A percentile compares a stretch with the other conserved stretches of the same genome.
phyloP scores from a whole-genome alignment of 2,113 vertebrate species.

The Ploceus nigricollis region DNA sequence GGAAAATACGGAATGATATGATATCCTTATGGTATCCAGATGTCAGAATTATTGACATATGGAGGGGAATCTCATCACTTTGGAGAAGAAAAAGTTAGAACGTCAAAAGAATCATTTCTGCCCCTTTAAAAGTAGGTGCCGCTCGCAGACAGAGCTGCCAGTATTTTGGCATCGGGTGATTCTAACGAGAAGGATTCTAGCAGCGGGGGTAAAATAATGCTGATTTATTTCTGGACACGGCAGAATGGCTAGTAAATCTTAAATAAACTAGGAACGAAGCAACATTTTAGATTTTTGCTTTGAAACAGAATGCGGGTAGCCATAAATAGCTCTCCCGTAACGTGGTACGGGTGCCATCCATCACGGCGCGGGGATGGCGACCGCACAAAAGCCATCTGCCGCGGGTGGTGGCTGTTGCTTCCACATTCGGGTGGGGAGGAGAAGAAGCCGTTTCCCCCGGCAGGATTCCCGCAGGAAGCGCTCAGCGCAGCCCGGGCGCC shows the following conservation, averaged over 20 bases:
- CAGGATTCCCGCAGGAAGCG: not conserved
- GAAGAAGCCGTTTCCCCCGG: not conserved
- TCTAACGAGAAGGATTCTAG: not conserved
- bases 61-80: not conserved
- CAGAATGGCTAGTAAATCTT: not conserved
- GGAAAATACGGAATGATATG: not conserved
- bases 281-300: not conserved
- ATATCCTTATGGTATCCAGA: not conserved
- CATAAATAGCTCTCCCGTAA: fast-evolving
- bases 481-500: not conserved
- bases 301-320: fast-evolving
- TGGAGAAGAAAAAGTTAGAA: not conserved
- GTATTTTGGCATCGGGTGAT: not conserved
- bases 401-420: not conserved
- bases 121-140: not conserved
- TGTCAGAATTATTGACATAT: not conserved
- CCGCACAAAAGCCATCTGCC: not conserved
- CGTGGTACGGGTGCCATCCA: fast-evolving
- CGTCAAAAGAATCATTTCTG: not conserved
- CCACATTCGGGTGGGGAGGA: not conserved
- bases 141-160: not conserved
- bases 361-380: not conserved
- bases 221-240: not conserved
- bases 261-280: not conserved
- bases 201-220: not conserved